Base-by-base conservation (phyloP, 1,140 invertebrate species). In the Diprion similis region DNA sequence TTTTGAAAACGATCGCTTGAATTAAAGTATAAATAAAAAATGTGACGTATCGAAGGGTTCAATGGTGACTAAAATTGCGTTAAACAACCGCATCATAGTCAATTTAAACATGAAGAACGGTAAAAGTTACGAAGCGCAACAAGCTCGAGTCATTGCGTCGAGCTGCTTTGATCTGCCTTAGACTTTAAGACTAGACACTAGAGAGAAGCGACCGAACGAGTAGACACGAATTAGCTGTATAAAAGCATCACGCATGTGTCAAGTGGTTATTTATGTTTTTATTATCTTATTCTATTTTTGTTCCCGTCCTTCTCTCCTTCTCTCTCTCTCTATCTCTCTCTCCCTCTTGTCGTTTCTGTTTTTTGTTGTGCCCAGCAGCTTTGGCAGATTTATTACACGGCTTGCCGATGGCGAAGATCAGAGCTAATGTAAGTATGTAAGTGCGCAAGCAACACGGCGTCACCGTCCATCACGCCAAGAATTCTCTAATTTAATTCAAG, bases 361-460 rank as follows among this genome's bases (percentile, higher is more conserved):
- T 59, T 17, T 9, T 59, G 11, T 37, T 37, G 24, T 37, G 24
- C 24, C 24, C 24, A 6, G 24, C 24, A 37, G 24, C 24, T 59
- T 15, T 59, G n/a, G n/a, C 51, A 59, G 51, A 59, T 59, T 59
- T 59, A 59, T 59, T 59, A 59, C 24, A 37, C 24, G 24, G 51
- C 51, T 59, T 3, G 6, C 51, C 51, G n/a, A 59, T 59, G 51
- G 51, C 51, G n/a, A 59, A 59, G 51, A 59, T 59, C 51, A 15
- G 51, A 59, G n/a, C 51, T 37, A 37, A 37, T 37, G 24, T 59
- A 59, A 59, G 51, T 59, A 37, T 37, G 24, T 59, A 59, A 59
- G 51, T 59, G 51, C 51, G 51, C 51, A 59, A 59, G 51, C 51
- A 59, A 59, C 51, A 59, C 51, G 51, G 24, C 51, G 51, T 59